A percentile compares a stretch with the other conserved stretches of the same genome.
phyloP scores from a whole-genome alignment of 2,797 vertebrate genomes.

The Cheracebus regulus region DNA sequence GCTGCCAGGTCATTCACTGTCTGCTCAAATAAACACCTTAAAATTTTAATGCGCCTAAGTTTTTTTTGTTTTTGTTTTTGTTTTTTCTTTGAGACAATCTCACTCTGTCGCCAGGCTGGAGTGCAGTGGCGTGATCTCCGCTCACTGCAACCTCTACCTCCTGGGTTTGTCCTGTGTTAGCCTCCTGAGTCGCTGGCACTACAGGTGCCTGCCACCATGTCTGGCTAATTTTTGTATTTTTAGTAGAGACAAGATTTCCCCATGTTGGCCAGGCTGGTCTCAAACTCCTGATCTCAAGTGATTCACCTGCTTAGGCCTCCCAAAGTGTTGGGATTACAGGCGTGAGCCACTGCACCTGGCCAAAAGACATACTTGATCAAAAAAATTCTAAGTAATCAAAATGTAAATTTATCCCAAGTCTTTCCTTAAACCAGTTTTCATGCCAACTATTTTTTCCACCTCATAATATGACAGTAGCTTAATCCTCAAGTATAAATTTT shows the following conservation, averaged over 20 bases:
- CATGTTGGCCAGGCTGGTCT: background rate
- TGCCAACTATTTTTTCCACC: background rate
- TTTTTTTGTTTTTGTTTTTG: background rate
- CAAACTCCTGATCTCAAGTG: background rate
- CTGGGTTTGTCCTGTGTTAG: too few species aligned
- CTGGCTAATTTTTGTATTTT: too few species aligned
- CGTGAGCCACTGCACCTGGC: background rate
- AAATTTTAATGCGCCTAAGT: background rate
- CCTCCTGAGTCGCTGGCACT: too few species aligned
- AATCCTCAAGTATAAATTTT: conserved; percentile 27
- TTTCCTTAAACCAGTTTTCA: background rate
- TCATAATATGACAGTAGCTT: conserved; percentile 6
- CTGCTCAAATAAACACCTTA: background rate
- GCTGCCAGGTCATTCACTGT: background rate
- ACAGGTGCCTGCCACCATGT: too few species aligned
- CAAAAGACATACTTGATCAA: background rate
- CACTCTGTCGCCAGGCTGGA: too few species aligned
- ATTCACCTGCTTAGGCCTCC: background rate
- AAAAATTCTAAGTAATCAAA: conserved; percentile 3
- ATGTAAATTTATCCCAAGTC: conserved; percentile 35
- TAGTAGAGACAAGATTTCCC: too few species aligned
- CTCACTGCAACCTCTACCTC: too few species aligned
- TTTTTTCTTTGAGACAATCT: too few species aligned
- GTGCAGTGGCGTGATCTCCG: too few species aligned
- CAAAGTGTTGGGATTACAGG: too few species aligned